Evolutionary conservation across 2,888 invertebrate genomes (phyloP), one percentile per base, ranked within the genome.

Genomic region (Arctia plantaginis): DNA sequence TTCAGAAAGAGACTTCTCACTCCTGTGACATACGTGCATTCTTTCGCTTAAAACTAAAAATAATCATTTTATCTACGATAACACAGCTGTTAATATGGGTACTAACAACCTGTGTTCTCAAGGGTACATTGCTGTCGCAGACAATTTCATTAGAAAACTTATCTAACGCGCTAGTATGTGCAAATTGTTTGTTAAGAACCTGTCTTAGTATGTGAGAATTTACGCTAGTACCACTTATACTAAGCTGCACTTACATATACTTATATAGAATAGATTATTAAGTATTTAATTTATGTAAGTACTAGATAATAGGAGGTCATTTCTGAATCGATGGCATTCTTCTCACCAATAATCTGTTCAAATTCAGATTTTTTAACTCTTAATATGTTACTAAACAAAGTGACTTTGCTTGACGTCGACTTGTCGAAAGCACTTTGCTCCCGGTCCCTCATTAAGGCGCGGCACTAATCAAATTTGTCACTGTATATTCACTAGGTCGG

Each of bases 381-480:
- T 47, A 35, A 44, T 13, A 47, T 18, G 47, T 64, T 33, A 6
- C 4, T 20, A 44, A 62, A 68, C 59, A 79, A 74, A 72, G 69
- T 70, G 70, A 35, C 30, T 35, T n/a, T 51, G 59, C 44, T 35
- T 72, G 67, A 64, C 72, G 69, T 76, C 64, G 71, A 76, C 76
- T 73, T 81, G 82, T 85, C 85, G 77, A 76, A 81, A 86, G 84
- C 86, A 87, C 86, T 86, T 80, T 77, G 67, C 74, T 66, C 72
- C 41, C 77, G 71, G 74, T 55, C 77, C 76, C 81, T 83, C 83
- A 83, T 87, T 86, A 85, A 83, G 80, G 75, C 73, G 73, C 77
- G 80, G 51, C 76, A 73, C 67, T 87, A 87, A 87, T 87, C 79
- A 81, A 84, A 84, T 85, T 87, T 87, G 81, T 83, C 87, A 81